Base-by-base conservation (phyloP, 2,113 vertebrate species). In the Mirza zaza region DNA sequence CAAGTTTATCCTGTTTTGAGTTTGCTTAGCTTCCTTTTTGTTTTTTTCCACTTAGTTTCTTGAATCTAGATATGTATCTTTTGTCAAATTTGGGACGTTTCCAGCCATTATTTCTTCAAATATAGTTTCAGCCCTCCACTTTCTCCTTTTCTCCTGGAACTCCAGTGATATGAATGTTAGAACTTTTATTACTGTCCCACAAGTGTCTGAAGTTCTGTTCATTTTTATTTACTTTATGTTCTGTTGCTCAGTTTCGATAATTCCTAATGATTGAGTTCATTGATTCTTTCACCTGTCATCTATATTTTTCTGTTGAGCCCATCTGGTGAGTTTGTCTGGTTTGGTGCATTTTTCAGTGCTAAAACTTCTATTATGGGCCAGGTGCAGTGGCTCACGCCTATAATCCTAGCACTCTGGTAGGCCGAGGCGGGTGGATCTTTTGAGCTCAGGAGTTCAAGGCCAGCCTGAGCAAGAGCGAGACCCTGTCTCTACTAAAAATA, bases 21-120 rank as follows among this genome's bases (percentile, higher is more conserved):
- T 88, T 73, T 29, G 13, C 32, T 80, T 25, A 52, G 13, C 29
- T 45, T 45, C 45, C 1, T 45, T 45, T 45, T 45, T 45, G 45
- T 45, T 45, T 45, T 45, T 45, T 45, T 45, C 8, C 45, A 45
- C 45, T 55, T 82, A 48, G 48, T 48, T 48, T 48, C 52, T 87
- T 91, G 32, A 80, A 55, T 91, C 55, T 81, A 82, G 23, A n/a
- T 45, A 36, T 82, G 8, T 50, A 21, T 75, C 25, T 83, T 76
- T 17, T 20, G 67, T 65, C n/a, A 82, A 9, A 48, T 65, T 73
- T 52, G n/a, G n/a, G 57, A 48, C 36, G 55, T 95, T 81, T 81
- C 55, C 25, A 92, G 57, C 76, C 83, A 81, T 88, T 94, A 23
- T 57, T 91, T 92, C 29, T 86, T 87, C 6, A 80, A 79, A 68